Base-by-base conservation (phyloP, 1,140 invertebrate species). In the Anthonomus grandis region DNA sequence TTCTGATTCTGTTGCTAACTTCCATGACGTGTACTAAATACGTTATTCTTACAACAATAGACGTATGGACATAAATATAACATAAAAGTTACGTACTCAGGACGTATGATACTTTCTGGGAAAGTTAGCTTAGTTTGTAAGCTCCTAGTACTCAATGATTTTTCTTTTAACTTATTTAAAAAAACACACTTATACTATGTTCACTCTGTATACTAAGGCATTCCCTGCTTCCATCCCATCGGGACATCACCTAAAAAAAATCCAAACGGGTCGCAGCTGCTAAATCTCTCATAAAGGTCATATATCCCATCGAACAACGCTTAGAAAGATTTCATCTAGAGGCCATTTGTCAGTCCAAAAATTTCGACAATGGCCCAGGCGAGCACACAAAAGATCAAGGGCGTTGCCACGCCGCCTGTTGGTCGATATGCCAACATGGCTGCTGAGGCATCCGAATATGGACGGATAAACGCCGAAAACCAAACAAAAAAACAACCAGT, bases 341-440 rank as follows among this genome's bases (percentile, higher is more conserved):
- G 36, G 24, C 54, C 37, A 42, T 49, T 49, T 41, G 27, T 48
- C 46, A 41, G 24, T 44, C 42, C 21, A 19, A 45, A 41, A 47
- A 18, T 55, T 55, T 57, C 54, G 46, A 49, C 45, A 48, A 41
- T 49, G 44, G 42, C 44, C 19, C 31, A 57, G 34, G n/a, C n/a
- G 36, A 25, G 27, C 45, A 21, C 45, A 56, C 50, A 45, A 59
- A 44, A 54, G 59, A 56, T 46, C 39, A 55, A 55, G 45, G 58
- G 51, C 58, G 58, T 58, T 58, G 56, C 56, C 56, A 39, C 56
- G 45, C 41, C 49, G 48, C 56, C 39, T 45, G 56, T 58, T 58
- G 56, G 56, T 58, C 56, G 56, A 58, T 58, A 58, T 47, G 48
- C 24, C 56, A 58, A 58, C 46, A 58, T 58, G 56, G 56, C 56